phyloP scores from a whole-genome alignment of 2,797 vertebrate species.

The Scyliorhinus canicula region DNA sequence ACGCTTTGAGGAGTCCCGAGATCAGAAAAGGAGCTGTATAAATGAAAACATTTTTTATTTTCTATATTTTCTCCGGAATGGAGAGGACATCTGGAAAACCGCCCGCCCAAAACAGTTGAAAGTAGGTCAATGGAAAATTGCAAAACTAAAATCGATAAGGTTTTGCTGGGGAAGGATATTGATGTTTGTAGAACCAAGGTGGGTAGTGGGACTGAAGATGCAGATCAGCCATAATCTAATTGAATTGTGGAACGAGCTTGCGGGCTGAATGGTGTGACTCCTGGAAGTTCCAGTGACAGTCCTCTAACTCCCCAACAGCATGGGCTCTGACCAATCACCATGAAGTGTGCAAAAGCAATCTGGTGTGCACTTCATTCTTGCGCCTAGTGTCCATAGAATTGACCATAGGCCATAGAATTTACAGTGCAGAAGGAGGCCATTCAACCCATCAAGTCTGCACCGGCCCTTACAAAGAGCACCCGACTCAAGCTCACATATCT shows the following conservation, averaged over 20 bases:
- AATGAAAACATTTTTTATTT: no score
- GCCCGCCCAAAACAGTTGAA: not conserved
- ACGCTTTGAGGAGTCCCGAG: no score
- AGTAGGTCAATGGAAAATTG: not conserved
- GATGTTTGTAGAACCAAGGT: not conserved
- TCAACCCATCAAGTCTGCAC: no score
- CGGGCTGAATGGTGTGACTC: not conserved
- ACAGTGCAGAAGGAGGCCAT: no score
- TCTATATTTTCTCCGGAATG: not conserved
- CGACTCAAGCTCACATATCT: no score
- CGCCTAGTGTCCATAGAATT: no score
- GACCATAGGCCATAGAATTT: no score
- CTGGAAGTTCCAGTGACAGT: not conserved
- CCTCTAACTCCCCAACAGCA: not conserved
- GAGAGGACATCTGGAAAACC: not conserved
- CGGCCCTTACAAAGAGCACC: no score
- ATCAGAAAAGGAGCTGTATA: no score
- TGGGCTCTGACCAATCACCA: no score
- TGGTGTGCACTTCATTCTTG: not conserved
- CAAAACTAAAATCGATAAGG: not conserved
- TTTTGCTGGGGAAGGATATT: not conserved
- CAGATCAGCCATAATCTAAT: not conserved
- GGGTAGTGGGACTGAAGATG: not conserved
- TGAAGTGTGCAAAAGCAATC: not conserved
- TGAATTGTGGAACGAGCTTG: not conserved